Conservation (phyloP, 2,113 vertebrate species). For the Dinomys branickii region DNA sequence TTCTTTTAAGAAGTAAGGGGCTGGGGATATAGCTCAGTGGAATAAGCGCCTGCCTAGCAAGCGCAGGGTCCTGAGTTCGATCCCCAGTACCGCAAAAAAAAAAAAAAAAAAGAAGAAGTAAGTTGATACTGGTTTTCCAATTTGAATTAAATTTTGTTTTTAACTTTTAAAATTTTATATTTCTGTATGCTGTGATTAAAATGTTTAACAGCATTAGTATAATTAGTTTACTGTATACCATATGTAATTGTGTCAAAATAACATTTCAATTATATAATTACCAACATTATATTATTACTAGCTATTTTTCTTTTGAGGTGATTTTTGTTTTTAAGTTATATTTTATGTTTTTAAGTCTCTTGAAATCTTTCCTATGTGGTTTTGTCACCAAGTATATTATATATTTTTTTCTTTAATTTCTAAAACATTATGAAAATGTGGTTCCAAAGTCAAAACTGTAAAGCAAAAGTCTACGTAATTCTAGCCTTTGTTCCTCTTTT, state of each 20-base stretch:
- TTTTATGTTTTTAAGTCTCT: background rate
- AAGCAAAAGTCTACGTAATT: background rate
- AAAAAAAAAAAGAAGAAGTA: no score
- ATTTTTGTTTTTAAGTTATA: background rate
- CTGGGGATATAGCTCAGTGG: no score
- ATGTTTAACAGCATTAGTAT: background rate
- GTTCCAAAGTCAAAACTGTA: background rate
- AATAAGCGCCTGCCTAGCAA: no score
- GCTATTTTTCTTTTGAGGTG: background rate
- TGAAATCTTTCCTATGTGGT: background rate
- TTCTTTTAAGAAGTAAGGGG: no score
- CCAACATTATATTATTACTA: background rate
- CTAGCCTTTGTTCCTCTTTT: background rate
- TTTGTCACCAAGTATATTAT: background rate
- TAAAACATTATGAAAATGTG: background rate
- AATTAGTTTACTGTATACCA: background rate
- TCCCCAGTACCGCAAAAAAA: no score
- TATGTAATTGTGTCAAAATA: background rate
- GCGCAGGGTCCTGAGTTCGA: no score
- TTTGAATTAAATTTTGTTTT: slow-evolving; percentile 13
- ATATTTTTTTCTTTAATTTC: background rate
- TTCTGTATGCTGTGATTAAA: background rate
- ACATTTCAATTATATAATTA: background rate
- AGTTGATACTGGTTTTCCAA: background rate
- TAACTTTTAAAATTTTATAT: background rate